Percentiles rank a stretch among this genome's conserved stretches.
These are phyloP conservation scores for Harpagifer antarcticus DNA, from an alignment of 2,797 vertebrate species.

Conservation along the genomic window DNA sequence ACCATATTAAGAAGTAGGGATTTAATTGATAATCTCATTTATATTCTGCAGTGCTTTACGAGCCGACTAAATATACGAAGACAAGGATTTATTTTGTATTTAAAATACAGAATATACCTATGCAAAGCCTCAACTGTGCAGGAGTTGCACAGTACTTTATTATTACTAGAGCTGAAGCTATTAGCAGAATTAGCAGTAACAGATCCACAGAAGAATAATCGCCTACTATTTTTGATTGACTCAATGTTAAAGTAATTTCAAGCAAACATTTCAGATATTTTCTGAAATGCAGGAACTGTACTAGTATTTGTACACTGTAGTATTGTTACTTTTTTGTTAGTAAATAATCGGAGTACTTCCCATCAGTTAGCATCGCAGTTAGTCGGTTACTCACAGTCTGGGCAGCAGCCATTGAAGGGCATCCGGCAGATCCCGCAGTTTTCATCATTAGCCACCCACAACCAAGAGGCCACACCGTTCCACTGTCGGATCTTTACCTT, in stretches of 20 bases:
- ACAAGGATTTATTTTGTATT: background rate
- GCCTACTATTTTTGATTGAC: no score
- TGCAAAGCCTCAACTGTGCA: background rate
- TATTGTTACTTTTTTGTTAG: no score
- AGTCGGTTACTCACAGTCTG: constrained; percentile 90
- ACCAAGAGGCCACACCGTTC: constrained; percentile 96
- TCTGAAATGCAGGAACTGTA: no score
- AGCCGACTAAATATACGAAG: background rate
- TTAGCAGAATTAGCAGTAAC: no score
- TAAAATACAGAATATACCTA: background rate
- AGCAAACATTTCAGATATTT: no score
- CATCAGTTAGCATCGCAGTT: background rate
- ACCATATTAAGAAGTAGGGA: background rate
- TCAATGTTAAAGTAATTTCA: no score
- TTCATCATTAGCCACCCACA: constrained; percentile 98
- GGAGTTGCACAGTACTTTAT: background rate
- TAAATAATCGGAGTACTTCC: no score
- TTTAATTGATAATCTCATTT: background rate
- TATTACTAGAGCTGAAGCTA: background rate
- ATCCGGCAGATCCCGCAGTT: constrained; percentile 98
- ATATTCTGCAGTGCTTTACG: background rate
- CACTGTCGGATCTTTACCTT: constrained; percentile 94
- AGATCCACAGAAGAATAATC: no score
- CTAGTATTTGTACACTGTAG: no score
- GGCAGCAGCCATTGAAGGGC: constrained; percentile 97